These are phyloP conservation scores for Orycteropus afer DNA, from an alignment of 2,113 vertebrate species.

Conservation along the genomic window DNA sequence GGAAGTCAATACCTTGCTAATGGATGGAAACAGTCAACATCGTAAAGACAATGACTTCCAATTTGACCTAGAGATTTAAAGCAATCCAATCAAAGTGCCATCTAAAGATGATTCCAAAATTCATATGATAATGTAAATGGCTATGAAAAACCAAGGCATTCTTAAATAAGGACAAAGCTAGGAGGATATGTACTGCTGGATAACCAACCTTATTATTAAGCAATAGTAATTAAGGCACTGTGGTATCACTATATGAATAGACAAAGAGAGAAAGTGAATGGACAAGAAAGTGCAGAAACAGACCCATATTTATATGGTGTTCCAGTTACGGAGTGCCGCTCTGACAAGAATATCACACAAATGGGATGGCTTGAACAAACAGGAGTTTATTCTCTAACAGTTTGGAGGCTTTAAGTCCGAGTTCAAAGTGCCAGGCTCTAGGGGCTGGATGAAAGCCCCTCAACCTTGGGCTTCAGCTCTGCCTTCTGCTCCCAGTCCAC, in stretches of 20 bases:
- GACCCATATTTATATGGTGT: not conserved
- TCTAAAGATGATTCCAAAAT: conserved; percentile 48
- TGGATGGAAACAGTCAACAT: not conserved
- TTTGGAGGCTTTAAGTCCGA: too few species aligned
- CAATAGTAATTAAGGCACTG: conserved; percentile 33
- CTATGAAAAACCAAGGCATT: conserved; percentile 31
- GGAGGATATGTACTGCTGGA: not conserved
- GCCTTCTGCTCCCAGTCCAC: too few species aligned
- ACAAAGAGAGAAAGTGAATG: not conserved
- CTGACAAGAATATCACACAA: too few species aligned
- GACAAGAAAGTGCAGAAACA: conserved; percentile 3
- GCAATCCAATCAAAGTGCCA: not conserved
- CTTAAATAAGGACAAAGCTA: conserved; percentile 46
- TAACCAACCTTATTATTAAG: not conserved
- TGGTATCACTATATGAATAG: not conserved
- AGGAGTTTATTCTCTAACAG: too few species aligned
- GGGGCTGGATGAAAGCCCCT: too few species aligned
- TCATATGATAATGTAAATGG: not conserved
- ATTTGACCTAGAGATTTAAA: not conserved
- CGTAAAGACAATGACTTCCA: not conserved
- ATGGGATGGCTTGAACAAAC: too few species aligned
- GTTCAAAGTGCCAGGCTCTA: too few species aligned
- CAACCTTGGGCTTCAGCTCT: too few species aligned
- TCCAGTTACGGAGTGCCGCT: too few species aligned
- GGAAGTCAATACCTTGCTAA: not conserved